Base-by-base conservation (phyloP, 1,140 invertebrate species). In the Thrips palmi region DNA sequence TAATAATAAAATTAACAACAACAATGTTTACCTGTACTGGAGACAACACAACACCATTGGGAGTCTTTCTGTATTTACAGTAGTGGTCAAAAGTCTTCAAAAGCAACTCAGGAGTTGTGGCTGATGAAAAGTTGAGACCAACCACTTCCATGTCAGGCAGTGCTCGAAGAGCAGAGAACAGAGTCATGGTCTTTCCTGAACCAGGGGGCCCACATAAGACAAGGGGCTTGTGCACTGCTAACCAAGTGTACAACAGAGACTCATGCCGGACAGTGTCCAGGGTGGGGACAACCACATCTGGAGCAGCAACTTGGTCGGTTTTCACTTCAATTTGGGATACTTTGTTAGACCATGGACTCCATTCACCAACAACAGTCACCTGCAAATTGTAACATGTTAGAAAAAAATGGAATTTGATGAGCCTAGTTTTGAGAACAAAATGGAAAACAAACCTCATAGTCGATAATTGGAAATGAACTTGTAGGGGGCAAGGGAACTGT, bases 61-160 rank as follows among this genome's bases (percentile, higher is more conserved):
- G 92, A 12, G 91, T 98, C 62, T 86, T 87, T 25, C 88, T 69
- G 56, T 98, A 98, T 62, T 98, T 94, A 60, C 96, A 99, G 56
- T 99, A 99, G 54, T 99, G 96, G 63, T 99, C 94, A 57, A 99
- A 98, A 0, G 94, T 99, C 64, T 97, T 97, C 1, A 99, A 62
- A 29, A 99, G 63, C 14, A 99, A 63, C 61, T 99, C 96, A 1
- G 96, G 96, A 1, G 91, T 97, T 5, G 94, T 99, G 1, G 94
- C 94, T 18, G 91, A 97, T 0, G 93, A 97, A 63, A 99, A 99
- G 60, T 99, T 99, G 14, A 99, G 66, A 23, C 94, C 94, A 33
- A 99, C 93, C 27, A 99, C 91, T 68, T 97, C 91, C 87, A 97
- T 94, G 50, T 97, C 89, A 0, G 92, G 91, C 17, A 97, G 58